phyloP scores from a whole-genome alignment of 2,113 vertebrate genomes.

The Scalopus aquaticus region DNA sequence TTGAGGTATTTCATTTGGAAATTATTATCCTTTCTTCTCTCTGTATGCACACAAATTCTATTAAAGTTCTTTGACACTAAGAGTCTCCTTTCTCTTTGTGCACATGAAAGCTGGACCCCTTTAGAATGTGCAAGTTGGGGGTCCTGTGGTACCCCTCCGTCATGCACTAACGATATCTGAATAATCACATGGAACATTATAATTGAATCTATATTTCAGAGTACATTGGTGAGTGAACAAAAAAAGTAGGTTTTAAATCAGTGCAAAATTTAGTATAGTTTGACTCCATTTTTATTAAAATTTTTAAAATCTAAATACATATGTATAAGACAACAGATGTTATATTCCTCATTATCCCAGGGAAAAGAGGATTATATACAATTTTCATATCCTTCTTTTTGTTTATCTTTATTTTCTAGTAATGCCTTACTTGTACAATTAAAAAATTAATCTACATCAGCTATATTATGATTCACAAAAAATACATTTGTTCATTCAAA shows the following conservation, averaged over 20 bases:
- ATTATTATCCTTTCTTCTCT: no score
- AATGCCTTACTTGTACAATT: neutral
- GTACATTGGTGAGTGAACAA: neutral
- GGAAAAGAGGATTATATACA: neutral
- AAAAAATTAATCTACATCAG: neutral
- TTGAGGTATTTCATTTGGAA: no score
- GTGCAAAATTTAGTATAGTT: neutral
- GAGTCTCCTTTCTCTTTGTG: no score
- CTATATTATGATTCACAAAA: no score
- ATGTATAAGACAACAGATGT: neutral
- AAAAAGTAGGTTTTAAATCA: neutral
- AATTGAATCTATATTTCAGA: neutral
- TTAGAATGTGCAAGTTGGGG: no score
- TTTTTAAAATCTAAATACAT: neutral
- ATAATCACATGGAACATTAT: neutral
- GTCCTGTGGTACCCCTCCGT: no score
- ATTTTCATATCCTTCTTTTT: conserved; percentile 15
- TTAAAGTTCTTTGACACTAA: no score
- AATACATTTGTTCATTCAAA: no score
- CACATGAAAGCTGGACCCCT: no score
- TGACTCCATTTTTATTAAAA: conserved; percentile 47
- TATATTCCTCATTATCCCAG: neutral
- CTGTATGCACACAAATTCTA: no score
- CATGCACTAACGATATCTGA: neutral
- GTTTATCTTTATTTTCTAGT: conserved; percentile 44